A percentile compares a stretch with the other conserved stretches of the same genome.
phyloP scores from a whole-genome alignment of 2,797 vertebrate genomes.

The Smutsia temminckii region DNA sequence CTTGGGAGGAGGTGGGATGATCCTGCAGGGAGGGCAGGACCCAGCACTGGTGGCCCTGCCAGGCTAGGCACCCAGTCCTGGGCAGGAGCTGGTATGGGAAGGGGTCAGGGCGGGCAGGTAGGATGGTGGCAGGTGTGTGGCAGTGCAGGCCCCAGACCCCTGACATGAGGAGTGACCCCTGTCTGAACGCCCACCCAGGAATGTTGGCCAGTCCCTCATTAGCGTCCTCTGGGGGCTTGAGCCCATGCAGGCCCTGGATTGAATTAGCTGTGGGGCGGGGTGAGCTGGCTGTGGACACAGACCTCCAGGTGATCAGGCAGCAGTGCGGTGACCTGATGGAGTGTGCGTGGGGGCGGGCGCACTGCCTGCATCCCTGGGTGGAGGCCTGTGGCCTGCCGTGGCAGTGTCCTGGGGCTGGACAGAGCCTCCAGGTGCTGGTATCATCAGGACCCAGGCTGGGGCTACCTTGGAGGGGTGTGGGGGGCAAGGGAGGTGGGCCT shows the following conservation, averaged over 20 bases:
- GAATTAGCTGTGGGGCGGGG: not conserved
- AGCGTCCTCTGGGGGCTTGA: not conserved
- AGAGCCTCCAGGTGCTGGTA: not conserved
- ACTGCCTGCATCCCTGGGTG: not conserved
- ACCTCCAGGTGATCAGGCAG: constrained; percentile 42
- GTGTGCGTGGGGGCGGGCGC: too few species aligned
- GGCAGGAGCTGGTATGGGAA: not conserved
- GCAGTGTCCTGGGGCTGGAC: not conserved
- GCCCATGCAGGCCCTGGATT: not conserved
- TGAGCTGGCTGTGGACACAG: not conserved
- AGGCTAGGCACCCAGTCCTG: not conserved
- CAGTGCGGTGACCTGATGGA: not conserved
- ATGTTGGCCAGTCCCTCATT: not conserved
- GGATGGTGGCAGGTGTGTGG: not conserved
- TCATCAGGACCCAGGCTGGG: not conserved
- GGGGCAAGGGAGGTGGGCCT: not conserved
- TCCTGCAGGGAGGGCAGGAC: not conserved
- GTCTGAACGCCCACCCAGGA: not conserved
- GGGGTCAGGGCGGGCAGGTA: not conserved
- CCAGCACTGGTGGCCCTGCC: not conserved
- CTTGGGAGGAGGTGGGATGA: not conserved
- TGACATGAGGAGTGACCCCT: not conserved
- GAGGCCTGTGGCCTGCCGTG: not conserved
- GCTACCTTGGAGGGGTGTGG: not conserved
- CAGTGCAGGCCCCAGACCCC: not conserved